Evolutionary conservation across 23 tunicate genomes (phyloP), one percentile per base, ranked within the genome.

Genomic region (Oikopleura dioica): DNA sequence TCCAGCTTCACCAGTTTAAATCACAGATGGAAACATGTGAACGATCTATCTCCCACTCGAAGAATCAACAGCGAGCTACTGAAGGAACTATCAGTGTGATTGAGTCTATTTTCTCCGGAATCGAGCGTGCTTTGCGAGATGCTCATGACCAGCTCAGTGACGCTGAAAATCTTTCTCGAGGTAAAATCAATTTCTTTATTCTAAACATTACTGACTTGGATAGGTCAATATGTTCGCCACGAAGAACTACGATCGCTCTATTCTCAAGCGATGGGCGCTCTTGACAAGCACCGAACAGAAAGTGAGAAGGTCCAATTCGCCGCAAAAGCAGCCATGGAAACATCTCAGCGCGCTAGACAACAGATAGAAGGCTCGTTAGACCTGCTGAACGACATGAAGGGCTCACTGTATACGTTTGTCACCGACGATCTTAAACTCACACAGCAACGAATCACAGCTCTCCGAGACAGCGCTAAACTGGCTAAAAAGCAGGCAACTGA

Each of bases 261-360:
- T 28, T 23, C 72, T 24, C 72, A 63, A 28, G 72, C 72, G 2
- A 63, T 63, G 72, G 72, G 72, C 72, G 72, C 72, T 31, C 33
- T 63, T 2, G 72, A 63, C 72, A 63, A 63, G 72, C 72, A 63
- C 26, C 30, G 33, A 2, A 23, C 30, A 2, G 72, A 63, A 28
- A 63, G 72, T 63, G 72, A 63, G 26, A 63, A 63, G 26, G 33
- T 63, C 5, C 72, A 63, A 63, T 63, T 63, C 26, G 29, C 72
- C 5, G 72, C 72, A 24, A 63, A 23, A 2, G 72, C 72, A 12
- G 72, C 72, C 2, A 31, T 63, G 16, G 72, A 63, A 28, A 63
- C 72, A 4, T 24, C 72, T 2, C 16, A 28, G 2, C 72, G 72
- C 5, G 72, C 72, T 21, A 4, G 4, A 2, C 30, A 63, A 23